These are phyloP conservation scores for Anhinga anhinga DNA, from an alignment of 2,113 vertebrate genomes.

Conservation along the genomic window DNA sequence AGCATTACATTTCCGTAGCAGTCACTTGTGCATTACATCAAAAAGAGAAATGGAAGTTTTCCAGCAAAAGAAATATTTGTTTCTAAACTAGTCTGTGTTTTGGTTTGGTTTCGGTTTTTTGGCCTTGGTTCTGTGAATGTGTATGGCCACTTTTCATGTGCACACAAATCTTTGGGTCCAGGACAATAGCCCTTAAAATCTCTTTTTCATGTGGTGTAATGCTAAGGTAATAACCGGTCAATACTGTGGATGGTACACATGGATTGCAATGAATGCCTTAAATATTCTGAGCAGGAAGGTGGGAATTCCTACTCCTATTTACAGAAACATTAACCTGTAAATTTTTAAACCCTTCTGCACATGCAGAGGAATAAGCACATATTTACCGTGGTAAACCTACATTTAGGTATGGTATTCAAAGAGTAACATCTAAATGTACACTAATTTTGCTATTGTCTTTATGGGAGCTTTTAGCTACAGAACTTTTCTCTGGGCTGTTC, in stretches of 20 bases:
- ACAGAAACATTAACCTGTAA: not conserved
- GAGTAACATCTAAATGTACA: not conserved
- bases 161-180: not conserved
- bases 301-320: not conserved
- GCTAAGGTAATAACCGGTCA: not conserved
- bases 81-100: not conserved
- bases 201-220: not conserved
- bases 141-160: not conserved
- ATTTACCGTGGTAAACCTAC: not conserved
- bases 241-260: not conserved
- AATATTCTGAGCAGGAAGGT: not conserved
- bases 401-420: not conserved
- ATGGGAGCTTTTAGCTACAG: not conserved
- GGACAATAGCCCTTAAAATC: not conserved
- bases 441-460: not conserved
- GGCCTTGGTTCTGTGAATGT: not conserved
- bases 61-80: not conserved
- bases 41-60: not conserved
- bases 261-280: not conserved
- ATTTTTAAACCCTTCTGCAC: not conserved
- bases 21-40: not conserved
- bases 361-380: not conserved
- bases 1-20: not conserved
- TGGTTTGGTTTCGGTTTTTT: not conserved
- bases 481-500: not conserved